Base-by-base conservation (phyloP, 2,113 vertebrate species). In the Anoplopoma fimbria region DNA sequence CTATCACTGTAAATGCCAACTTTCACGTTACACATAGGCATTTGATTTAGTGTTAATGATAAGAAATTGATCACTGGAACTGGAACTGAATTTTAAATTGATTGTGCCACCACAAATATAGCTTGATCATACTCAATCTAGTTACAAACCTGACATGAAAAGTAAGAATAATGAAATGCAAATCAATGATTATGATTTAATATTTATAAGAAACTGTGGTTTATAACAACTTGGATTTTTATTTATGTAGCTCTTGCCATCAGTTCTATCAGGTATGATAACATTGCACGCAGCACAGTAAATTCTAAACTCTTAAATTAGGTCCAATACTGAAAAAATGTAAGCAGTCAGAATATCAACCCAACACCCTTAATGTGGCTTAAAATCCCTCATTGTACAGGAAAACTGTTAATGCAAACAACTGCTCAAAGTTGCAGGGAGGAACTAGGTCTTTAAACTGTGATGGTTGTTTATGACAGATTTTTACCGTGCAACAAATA, bases 401-500 rank as follows among this genome's bases (percentile, higher is more conserved):
- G 42, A 45, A 42, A 34, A 34, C 31, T 21, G 29, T 60, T 15
- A 23, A 10, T 15, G 23, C 40, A 67, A 40, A 42, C 34, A 40
- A 23, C 34, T 21, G 5, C 45, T 40, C 17, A 31, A 65, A 53
- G 21, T 10, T 75, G 47, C 49, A 55, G 53, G 17, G 61, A 40
- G 42, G 47, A 65, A 53, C 17, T 65, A 27, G 15, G n/a, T 76
- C n/a, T 65, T 3, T 65, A 65, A 75, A 77, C 47, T 55, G 9
- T 45, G 1, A 19, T 19, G 17, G 10, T 10, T 71, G 33, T 55
- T 55, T 27, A 9, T 4, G 8, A 14, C 13, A 27, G n/a, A 57
- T 45, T 62, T 75, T 47, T 61, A 23, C 19, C 7, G 1, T 49
- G 36, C 36, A 55, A 25, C 55, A 58, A 29, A 15, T 27, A 29